Evolutionary conservation across 2,113 vertebrate genomes (phyloP).

Genomic region (Chamaetylas fuelleborni): DNA sequence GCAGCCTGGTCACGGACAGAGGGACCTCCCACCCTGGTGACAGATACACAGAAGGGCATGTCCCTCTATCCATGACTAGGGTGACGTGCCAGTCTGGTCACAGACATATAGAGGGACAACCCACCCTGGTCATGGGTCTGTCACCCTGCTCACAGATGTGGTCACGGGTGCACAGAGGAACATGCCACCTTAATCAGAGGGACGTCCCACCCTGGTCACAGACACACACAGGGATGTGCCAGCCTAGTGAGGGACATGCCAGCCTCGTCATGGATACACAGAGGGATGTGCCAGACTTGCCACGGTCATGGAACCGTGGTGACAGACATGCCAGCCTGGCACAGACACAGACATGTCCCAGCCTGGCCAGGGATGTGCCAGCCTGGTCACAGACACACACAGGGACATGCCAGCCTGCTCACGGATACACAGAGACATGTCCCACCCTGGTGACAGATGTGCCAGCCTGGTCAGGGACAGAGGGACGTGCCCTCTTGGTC

Average conservation of each 20-base stretch:
- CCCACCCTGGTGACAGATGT: not conserved
- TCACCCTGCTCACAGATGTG: not conserved
- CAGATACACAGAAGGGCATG: not conserved
- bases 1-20: not conserved
- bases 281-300: not conserved
- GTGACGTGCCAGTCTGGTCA: not conserved
- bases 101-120: not conserved
- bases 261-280: not conserved
- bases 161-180: not conserved
- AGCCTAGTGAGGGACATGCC: not conserved
- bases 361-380: not conserved
- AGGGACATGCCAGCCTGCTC: not conserved
- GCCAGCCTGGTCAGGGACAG: not conserved
- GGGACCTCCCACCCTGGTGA: not conserved
- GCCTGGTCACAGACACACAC: not conserved
- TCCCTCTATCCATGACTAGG: not conserved
- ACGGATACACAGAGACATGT: not conserved
- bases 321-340: not conserved
- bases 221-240: not conserved
- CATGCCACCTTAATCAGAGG: not conserved
- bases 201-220: not conserved
- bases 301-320: not conserved
- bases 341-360: not conserved
- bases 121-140: not conserved
- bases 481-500: not conserved